Percentiles rank a stretch among this genome's conserved stretches.
Evolutionary conservation across 2,797 vertebrate species (phyloP).

Genomic region (Pangasius macronema): DNA sequence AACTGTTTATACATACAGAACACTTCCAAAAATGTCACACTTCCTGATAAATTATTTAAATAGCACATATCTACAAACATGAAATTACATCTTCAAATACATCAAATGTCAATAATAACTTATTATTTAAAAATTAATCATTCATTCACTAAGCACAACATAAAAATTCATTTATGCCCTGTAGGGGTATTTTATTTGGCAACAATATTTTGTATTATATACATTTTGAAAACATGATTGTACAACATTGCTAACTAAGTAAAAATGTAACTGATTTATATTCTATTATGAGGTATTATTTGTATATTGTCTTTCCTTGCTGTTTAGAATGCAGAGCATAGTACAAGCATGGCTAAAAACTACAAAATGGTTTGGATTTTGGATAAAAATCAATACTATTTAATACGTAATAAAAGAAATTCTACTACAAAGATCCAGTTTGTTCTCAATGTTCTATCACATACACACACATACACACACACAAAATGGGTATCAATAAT

Average conservation of each 20-base stretch:
- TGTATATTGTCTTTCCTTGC: conserved; percentile 81
- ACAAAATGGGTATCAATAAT: conserved; percentile 72
- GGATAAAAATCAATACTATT: background rate
- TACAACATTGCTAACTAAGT: conserved; percentile 86
- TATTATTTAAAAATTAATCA: conserved; percentile 85
- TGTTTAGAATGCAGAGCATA: conserved; percentile 71
- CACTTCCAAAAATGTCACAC: conserved; percentile 85
- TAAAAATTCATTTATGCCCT: conserved; percentile 74
- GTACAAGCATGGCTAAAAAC: conserved; percentile 35
- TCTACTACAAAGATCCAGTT: conserved; percentile 63
- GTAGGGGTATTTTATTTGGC: conserved; percentile 78
- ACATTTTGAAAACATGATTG: conserved; percentile 82
- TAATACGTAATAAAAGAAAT: background rate
- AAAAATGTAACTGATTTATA: conserved; percentile 74
- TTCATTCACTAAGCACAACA: conserved; percentile 80
- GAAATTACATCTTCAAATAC: conserved; percentile 87
- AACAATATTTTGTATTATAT: conserved; percentile 87
- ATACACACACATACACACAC: background rate
- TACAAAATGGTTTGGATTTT: conserved; percentile 16
- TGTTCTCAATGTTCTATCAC: conserved; percentile 44
- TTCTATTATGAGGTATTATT: conserved; percentile 98
- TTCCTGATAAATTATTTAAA: conserved; percentile 99
- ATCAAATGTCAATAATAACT: conserved; percentile 88
- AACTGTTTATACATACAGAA: conserved; percentile 99
- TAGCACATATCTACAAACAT: conserved; percentile 97